Evolutionary conservation across 2,888 invertebrate genomes (phyloP).

Genomic region (Dromius quadrimaculatus): DNA sequence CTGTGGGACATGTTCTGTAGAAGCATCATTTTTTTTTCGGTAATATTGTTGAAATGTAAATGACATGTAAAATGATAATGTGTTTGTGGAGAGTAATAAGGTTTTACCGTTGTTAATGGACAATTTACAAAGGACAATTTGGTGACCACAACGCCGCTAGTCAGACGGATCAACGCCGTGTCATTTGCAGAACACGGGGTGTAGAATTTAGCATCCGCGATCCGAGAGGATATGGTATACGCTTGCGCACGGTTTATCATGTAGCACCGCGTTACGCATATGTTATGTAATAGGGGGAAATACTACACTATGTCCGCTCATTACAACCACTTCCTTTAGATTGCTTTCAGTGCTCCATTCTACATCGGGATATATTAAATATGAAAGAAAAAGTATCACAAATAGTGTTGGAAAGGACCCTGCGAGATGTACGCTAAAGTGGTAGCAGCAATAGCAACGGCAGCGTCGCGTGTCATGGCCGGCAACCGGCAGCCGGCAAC

Average conservation of each 20-base stretch:
- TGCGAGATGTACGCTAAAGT: too few species aligned
- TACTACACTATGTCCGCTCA: background rate
- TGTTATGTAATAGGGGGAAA: background rate
- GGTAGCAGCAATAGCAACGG: constrained; percentile 58
- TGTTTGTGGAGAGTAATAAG: background rate
- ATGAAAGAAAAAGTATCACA: too few species aligned
- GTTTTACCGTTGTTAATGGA: background rate
- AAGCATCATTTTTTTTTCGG: background rate
- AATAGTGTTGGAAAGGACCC: too few species aligned
- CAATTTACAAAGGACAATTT: background rate
- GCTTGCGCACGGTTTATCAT: background rate
- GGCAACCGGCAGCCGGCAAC: constrained; percentile 36
- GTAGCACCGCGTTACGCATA: too few species aligned
- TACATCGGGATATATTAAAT: background rate
- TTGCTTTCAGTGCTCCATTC: background rate
- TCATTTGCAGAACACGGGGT: background rate
- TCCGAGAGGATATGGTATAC: background rate
- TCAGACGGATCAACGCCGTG: background rate
- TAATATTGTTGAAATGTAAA: background rate
- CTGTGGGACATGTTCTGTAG: background rate
- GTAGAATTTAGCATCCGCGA: background rate
- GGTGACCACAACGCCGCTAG: background rate
- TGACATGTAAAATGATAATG: background rate
- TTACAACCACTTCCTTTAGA: background rate
- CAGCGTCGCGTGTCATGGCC: constrained; percentile 51